Conservation (phyloP, 92 coral and sea anemone genomes). For the Parazoanthus atlanticus region DNA sequence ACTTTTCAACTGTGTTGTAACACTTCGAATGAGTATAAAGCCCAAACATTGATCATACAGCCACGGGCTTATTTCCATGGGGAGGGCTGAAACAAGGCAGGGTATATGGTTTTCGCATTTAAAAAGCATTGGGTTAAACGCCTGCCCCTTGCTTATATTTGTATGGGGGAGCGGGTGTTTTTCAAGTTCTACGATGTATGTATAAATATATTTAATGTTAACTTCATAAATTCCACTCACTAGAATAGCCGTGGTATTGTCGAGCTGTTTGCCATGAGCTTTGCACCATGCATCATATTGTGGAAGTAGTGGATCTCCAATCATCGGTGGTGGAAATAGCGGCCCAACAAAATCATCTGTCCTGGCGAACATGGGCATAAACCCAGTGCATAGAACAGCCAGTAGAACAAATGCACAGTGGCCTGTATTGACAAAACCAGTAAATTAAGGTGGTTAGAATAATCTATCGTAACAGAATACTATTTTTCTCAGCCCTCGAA, state of each 20-base stretch:
- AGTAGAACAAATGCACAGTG: background rate
- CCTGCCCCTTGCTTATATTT: no score
- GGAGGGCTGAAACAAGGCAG: no score
- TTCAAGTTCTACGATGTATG: no score
- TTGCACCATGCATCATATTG: slow-evolving; percentile 37
- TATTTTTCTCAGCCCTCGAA: no score
- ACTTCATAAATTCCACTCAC: background rate
- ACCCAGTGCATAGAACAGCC: background rate
- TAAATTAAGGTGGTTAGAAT: background rate
- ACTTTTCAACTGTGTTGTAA: no score
- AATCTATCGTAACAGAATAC: no score
- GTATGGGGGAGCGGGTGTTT: no score
- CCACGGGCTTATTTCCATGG: no score
- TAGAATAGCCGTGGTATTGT: slow-evolving; percentile 15
- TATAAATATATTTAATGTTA: background rate
- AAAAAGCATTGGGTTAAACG: no score
- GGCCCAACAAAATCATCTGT: slow-evolving; percentile 37
- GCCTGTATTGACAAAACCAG: background rate
- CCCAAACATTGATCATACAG: no score
- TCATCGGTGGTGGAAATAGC: background rate
- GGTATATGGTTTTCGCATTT: no score
- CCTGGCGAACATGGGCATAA: background rate
- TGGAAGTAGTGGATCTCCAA: background rate
- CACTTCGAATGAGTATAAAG: background rate
- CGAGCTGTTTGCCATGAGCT: background rate